A percentile compares a stretch with the other conserved stretches of the same genome.
Evolutionary conservation across 2,113 vertebrate species (phyloP).

Genomic region (Cochlearius cochlearius): DNA sequence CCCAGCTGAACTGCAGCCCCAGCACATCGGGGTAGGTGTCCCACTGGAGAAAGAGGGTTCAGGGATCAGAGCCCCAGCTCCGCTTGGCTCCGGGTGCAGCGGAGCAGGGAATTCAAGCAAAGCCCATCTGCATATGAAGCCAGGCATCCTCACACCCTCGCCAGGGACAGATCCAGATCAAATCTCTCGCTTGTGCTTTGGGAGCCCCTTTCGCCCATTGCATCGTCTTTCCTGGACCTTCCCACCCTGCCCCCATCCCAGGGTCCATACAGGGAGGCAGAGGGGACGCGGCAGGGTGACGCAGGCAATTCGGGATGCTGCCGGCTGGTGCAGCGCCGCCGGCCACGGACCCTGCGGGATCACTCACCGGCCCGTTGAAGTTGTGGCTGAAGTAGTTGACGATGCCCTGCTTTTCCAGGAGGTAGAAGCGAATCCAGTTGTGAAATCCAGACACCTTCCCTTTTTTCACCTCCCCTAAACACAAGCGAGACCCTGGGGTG

Average conservation of each 20-base stretch:
- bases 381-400: slow-evolving; percentile 92
- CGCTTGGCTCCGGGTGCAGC: neutral
- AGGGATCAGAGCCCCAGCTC: neutral
- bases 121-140: neutral
- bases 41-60: slow-evolving; percentile 73
- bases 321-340: rapidly evolving
- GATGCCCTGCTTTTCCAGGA: slow-evolving; percentile 80
- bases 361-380: slow-evolving; percentile 87
- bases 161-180: neutral
- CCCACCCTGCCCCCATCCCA: neutral
- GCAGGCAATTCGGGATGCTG: rapidly evolving
- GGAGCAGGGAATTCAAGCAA: neutral
- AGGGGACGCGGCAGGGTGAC: rapidly evolving
- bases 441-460: slow-evolving; percentile 94
- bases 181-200: rapidly evolving
- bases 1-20: slow-evolving; percentile 92
- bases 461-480: slow-evolving; percentile 87
- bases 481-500: rapidly evolving
- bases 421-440: slow-evolving; percentile 96
- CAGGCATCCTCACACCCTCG: rapidly evolving
- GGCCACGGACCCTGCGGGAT: rapidly evolving
- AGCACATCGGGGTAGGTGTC: slow-evolving; percentile 83
- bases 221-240: rapidly evolving
- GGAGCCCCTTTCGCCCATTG: neutral
- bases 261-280: rapidly evolving